Evolutionary conservation across 2,113 vertebrate genomes (phyloP), one percentile per base, ranked within the genome.

Genomic region (Daphoenositta chrysoptera): DNA sequence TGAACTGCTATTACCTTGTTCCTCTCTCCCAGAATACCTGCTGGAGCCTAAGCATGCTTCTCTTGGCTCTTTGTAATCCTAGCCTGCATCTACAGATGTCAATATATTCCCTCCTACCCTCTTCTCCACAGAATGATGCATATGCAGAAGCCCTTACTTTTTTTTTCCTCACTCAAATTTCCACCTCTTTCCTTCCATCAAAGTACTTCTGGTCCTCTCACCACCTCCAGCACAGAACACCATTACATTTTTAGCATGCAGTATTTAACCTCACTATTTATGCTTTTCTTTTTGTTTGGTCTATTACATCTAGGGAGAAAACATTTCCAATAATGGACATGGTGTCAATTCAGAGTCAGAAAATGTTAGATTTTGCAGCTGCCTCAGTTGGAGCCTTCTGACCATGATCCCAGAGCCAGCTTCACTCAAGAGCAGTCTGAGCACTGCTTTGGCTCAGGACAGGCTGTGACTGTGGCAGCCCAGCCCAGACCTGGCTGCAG

Each of bases 161-260:
- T 30, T 17, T 17, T 8, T 7, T 1, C 31, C 22, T 33, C 18
- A 14, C 20, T 56, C 58, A 50, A 65, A 35, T 78, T 88, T 58
- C 71, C 86, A 86, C 54, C 45, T 86, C 58, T 84, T 58, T 60
- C 60, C 30, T 78, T 42, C 56, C 33, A 22, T 42, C 72, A 30
- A 77, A 63, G 50, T 60, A 90, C 54, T 93, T 83, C 44, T 89
- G 58, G 35, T 78, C 61, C 56, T 94, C 66, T 91, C 73, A 68
- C 57, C 75, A 89, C 84, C 48, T 64, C 61, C 89, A 65, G 64
- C 69, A 68, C 31, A 84, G 39, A 92, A 24, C 28, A 65, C 56
- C 2, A 0, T 19, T 48, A 63, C 57, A 42, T 60, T 91, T 94
- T 89, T 87, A 96, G 65, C 50, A 78, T 1, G 1, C 53, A 37